These are phyloP conservation scores for Uloborus plumipes DNA, from an alignment of 2,888 invertebrate species.

Conservation along the genomic window DNA sequence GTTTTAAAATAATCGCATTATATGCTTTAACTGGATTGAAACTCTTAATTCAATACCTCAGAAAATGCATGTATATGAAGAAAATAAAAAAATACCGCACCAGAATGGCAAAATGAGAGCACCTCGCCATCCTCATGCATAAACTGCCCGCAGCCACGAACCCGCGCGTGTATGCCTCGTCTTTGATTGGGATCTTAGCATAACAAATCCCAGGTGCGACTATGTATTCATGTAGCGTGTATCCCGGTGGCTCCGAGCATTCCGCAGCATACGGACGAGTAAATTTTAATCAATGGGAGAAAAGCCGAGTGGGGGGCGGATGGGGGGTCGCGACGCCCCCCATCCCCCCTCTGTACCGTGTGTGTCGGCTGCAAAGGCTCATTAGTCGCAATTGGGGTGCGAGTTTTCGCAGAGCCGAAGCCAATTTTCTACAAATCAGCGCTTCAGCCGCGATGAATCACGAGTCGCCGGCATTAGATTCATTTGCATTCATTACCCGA, in stretches of 20 bases:
- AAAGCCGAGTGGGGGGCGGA: background rate
- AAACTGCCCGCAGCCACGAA: no score
- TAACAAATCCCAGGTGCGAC: no score
- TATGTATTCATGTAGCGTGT: constrained; percentile 1
- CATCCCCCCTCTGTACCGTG: no score
- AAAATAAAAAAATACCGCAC: no score
- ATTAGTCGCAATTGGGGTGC: constrained; percentile 58
- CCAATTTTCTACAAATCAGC: constrained; percentile 62
- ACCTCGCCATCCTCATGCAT: no score
- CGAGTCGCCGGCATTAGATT: constrained; percentile 44
- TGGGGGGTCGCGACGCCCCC: background rate
- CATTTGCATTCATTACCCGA: constrained; percentile 62
- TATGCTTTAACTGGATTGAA: no score
- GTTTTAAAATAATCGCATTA: no score
- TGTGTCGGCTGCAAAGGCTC: constrained; percentile 33
- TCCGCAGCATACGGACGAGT: constrained; percentile 37
- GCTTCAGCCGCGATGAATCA: constrained; percentile 61
- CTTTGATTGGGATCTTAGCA: no score
- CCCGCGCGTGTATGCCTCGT: no score
- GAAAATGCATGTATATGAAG: no score
- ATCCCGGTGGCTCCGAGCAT: background rate
- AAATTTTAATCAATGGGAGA: constrained; percentile 63
- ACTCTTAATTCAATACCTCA: no score
- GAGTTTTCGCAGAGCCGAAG: constrained; percentile 51
- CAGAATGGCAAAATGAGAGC: no score